Conservation (phyloP, 2,113 vertebrate genomes). For the Rattus rattus region DNA sequence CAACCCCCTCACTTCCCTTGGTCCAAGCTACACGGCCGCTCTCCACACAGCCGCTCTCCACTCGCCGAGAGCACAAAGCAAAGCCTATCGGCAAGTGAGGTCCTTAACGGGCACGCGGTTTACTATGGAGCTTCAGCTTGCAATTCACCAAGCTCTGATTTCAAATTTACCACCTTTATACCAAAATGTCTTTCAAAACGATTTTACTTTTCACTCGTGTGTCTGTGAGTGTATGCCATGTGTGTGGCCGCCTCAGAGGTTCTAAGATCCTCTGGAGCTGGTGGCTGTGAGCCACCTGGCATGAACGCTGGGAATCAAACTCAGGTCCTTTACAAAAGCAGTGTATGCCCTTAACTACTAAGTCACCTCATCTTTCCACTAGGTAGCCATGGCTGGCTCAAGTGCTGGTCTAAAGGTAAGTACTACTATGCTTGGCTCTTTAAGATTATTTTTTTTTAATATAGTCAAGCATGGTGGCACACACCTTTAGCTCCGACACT, state of each 20-base stretch:
- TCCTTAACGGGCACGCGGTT: neutral
- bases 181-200: conserved; percentile 30
- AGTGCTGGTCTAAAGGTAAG: neutral
- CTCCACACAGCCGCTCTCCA: no score
- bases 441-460: neutral
- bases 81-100: neutral
- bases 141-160: conserved; percentile 32
- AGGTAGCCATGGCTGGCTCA: neutral
- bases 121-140: conserved; percentile 1
- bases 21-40: neutral
- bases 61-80: neutral
- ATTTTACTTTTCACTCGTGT: neutral
- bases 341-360: neutral
- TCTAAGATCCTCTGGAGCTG: neutral
- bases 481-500: neutral
- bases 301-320: neutral
- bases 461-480: neutral
- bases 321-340: neutral
- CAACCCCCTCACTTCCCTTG: neutral
- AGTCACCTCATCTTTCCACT: neutral
- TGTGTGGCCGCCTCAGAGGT: neutral
- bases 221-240: neutral
- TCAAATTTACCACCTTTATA: conserved; percentile 14
- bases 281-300: neutral
- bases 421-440: neutral